Conservation (phyloP, 1,140 invertebrate genomes). For the Pogonus chalceus region DNA sequence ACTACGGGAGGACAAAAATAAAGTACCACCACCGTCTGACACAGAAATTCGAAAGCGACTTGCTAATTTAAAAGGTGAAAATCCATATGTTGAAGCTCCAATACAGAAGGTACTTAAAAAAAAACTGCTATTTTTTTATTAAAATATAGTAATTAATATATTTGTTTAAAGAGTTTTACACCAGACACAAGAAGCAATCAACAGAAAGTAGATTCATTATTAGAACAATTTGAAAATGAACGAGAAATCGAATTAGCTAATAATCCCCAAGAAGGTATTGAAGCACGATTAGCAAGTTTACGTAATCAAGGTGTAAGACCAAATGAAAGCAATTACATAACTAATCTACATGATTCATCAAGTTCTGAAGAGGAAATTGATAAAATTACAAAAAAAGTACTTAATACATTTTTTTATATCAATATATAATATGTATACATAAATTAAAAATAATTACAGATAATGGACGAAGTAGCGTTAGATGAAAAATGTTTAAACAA, state of each 20-base stretch:
- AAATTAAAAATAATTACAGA: slow-evolving; percentile 15
- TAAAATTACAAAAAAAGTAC: slow-evolving; percentile 33
- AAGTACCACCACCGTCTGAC: slow-evolving; percentile 36
- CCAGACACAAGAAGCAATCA: slow-evolving; percentile 44
- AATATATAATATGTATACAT: not conserved
- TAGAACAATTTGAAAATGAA: slow-evolving; percentile 49
- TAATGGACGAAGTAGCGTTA: slow-evolving; percentile 32
- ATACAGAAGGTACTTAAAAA: slow-evolving; percentile 20
- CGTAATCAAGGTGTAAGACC: slow-evolving; percentile 31
- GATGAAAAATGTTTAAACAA: slow-evolving; percentile 23
- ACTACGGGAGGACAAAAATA: slow-evolving; percentile 40
- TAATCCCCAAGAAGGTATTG: slow-evolving; percentile 40
- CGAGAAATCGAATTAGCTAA: slow-evolving; percentile 40
- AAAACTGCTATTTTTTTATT: slow-evolving; percentile 7
- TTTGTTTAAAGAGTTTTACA: slow-evolving; percentile 11
- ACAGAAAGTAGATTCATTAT: slow-evolving; percentile 49
- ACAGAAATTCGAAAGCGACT: slow-evolving; percentile 42
- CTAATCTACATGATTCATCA: slow-evolving; percentile 30
- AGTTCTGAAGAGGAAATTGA: slow-evolving; percentile 37
- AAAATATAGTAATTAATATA: not conserved
- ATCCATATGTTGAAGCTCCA: slow-evolving; percentile 24
- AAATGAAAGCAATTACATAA: slow-evolving; percentile 24
- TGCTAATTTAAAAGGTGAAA: slow-evolving; percentile 43
- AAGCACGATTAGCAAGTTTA: slow-evolving; percentile 37
- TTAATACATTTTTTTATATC: not conserved